phyloP scores from a whole-genome alignment of 2,888 invertebrate species.

The Drosophila flavopinicola region DNA sequence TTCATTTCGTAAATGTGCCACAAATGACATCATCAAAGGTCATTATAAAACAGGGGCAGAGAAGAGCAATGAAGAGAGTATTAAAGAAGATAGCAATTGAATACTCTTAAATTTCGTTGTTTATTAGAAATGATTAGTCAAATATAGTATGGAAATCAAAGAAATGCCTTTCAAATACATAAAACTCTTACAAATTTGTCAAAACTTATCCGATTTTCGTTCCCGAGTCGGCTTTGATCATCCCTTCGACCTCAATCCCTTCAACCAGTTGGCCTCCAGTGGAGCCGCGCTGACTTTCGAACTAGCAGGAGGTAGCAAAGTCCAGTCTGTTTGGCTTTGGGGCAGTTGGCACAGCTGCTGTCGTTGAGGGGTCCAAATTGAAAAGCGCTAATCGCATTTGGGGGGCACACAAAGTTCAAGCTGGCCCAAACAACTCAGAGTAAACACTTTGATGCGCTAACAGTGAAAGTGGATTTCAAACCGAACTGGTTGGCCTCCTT shows the following conservation, averaged over 20 bases:
- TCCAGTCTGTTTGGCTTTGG: no score
- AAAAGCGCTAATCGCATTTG: not conserved
- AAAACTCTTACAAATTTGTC: no score
- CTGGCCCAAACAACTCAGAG: no score
- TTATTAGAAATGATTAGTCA: no score
- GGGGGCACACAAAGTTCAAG: not conserved
- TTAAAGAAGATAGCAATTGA: not conserved
- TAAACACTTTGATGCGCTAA: no score
- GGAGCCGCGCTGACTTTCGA: not conserved
- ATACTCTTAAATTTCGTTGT: no score
- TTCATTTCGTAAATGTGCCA: not conserved
- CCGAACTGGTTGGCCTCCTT: not conserved
- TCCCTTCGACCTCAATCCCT: no score
- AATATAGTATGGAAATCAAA: no score
- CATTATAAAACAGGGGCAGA: not conserved
- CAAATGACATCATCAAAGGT: conserved; percentile 1
- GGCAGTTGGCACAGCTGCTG: not conserved
- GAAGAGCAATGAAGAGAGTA: not conserved
- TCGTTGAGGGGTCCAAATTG: not conserved
- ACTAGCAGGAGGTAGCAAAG: not conserved
- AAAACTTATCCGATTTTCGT: no score
- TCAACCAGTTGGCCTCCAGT: no score
- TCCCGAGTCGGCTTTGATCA: no score
- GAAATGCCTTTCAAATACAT: no score
- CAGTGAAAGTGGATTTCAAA: not conserved